These are phyloP conservation scores for Epistrophella euchroma DNA, from an alignment of 2,888 invertebrate species.

Conservation along the genomic window DNA sequence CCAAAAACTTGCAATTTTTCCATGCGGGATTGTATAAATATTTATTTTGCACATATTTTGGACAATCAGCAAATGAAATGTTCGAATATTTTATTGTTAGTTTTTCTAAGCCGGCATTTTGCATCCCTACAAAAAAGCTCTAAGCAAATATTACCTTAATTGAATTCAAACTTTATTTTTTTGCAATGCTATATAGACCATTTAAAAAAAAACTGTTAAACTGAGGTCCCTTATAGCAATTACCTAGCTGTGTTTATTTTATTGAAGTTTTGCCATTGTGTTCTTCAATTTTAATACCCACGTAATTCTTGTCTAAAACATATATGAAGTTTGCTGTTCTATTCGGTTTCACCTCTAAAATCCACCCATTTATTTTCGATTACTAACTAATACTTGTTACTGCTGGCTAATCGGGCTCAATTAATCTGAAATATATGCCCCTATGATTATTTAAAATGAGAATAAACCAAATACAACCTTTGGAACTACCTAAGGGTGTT, in stretches of 20 bases:
- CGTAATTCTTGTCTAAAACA: not conserved
- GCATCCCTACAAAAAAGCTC: too few species aligned
- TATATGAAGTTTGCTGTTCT: conserved; percentile 11
- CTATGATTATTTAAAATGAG: conserved; percentile 66
- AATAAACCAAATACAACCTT: conserved; percentile 34
- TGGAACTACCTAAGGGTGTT: conserved; percentile 16
- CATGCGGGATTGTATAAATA: too few species aligned
- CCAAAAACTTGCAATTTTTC: too few species aligned
- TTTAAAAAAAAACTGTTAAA: not conserved
- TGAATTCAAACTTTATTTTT: too few species aligned
- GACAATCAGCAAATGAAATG: too few species aligned
- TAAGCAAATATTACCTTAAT: too few species aligned
- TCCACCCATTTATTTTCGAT: conserved; percentile 71
- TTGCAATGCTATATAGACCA: too few species aligned
- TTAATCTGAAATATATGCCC: conserved; percentile 72
- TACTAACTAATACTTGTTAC: conserved; percentile 72
- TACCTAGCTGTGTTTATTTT: not conserved
- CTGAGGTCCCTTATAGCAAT: not conserved
- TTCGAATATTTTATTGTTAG: too few species aligned
- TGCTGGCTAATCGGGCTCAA: conserved; percentile 57
- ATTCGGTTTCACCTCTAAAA: conserved; percentile 37
- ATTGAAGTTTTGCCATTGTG: not conserved
- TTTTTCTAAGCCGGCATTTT: too few species aligned
- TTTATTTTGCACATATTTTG: too few species aligned
- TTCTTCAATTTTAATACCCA: not conserved